Conservation (phyloP, 2,888 invertebrate genomes). For the Ochropleura leucogaster region DNA sequence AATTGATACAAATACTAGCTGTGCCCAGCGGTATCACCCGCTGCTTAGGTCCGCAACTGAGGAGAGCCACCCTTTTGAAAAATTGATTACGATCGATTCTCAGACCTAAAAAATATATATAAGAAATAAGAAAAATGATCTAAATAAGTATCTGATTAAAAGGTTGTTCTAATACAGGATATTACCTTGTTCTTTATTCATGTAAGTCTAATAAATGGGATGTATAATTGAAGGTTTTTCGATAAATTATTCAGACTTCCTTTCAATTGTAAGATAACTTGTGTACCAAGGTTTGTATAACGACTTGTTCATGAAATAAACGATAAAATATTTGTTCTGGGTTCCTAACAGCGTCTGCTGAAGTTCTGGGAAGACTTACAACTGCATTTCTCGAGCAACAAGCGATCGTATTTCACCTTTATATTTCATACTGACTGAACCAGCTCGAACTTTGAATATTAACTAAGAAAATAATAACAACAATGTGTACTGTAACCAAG, state of each 20-base stretch:
- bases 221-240: constrained; percentile 36
- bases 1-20: neutral
- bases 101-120: no score
- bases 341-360: neutral
- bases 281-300: constrained; percentile 20
- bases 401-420: neutral
- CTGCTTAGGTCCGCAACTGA: no score
- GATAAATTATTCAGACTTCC: constrained; percentile 28
- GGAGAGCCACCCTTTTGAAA: no score
- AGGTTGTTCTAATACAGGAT: constrained; percentile 45
- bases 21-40: no score
- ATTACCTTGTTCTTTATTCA: constrained; percentile 40
- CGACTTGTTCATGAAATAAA: neutral
- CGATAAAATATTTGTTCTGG: neutral
- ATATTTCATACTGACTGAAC: neutral
- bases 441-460: neutral
- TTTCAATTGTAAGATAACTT: constrained; percentile 27
- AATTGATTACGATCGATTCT: no score
- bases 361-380: neutral
- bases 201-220: constrained; percentile 22
- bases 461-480: constrained; percentile 20
- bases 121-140: neutral
- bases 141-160: constrained; percentile 9
- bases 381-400: neutral
- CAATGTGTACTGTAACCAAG: neutral